Base-by-base conservation (phyloP, 1,140 invertebrate genomes). In the Orius laevigatus region DNA sequence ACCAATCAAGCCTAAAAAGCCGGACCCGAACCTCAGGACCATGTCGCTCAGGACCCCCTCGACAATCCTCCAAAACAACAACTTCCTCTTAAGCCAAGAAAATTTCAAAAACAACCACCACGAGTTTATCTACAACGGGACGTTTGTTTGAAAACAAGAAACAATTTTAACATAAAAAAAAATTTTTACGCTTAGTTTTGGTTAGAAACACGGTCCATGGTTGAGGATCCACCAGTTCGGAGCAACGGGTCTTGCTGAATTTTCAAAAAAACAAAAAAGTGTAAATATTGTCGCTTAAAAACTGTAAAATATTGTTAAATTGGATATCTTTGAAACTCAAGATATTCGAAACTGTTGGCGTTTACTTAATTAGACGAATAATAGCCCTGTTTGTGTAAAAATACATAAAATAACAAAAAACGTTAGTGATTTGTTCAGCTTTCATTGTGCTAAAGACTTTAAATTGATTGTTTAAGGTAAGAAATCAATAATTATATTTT, bases 141-240 rank as follows among this genome's bases (percentile, higher is more conserved):
- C 48, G 19, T 50, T 50, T 32, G 48, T 50, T 43, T 50, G 41
- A 44, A 36, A 39, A 39, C 31, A 36, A 18, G 6, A 25, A 25
- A 25, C 3, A 25, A 25, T 4, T 25, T 25, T 4, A 25, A 4
- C 25, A 25, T 32, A 12, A 11, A 45, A 33, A 15, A 15, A 44
- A 50, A 50, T 16, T 44, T 50, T 44, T 43, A 43, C 32, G 48
- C 35, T 44, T 50, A 50, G 48, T 50, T 50, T 35, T 42, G 32
- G 44, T 39, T 50, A 50, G 48, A 40, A 11, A 50, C 41, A 35
- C 38, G 48, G 39, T 41, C 48, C 39, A 44, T 11, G 38, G 19
- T 48, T 36, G 38, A 41, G 48, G 48, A 50, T 49, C 48, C 41
- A 50, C 41, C 40, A 51, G 49, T 51, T 51, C 49, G 49, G 49